Evolutionary conservation across 2,888 invertebrate genomes (phyloP).

Genomic region (Hermaeophaga mercurialis): DNA sequence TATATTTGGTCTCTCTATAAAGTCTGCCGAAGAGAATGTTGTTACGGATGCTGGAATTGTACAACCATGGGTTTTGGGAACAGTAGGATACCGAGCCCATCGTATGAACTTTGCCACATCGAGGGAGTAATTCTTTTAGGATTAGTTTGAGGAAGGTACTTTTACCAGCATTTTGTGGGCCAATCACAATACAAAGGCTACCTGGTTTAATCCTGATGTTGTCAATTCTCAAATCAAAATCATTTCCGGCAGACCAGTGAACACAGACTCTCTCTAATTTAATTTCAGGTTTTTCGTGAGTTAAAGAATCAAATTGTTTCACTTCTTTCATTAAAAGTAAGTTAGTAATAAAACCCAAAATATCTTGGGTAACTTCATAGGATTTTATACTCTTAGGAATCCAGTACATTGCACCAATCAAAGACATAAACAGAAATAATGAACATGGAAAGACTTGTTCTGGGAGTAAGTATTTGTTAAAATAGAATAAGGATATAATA

Average conservation of each 20-base stretch:
- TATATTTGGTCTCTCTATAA: conserved; percentile 3
- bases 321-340: not conserved
- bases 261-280: not conserved
- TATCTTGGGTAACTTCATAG: not conserved
- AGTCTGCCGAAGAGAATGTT: conserved; percentile 5
- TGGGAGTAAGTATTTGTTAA: not conserved
- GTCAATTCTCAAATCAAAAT: conserved; percentile 7
- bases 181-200: not conserved
- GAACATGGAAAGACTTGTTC: conserved; percentile 5
- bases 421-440: not conserved
- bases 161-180: conserved; percentile 2
- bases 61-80: conserved; percentile 11
- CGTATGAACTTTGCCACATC: not conserved
- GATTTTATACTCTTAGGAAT: not conserved
- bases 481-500: not conserved
- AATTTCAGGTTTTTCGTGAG: not conserved
- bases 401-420: not conserved
- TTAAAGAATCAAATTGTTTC: not conserved
- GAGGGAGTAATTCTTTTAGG: not conserved
- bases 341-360: not conserved
- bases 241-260: not conserved
- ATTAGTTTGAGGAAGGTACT: not conserved
- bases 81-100: conserved; percentile 3
- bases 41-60: not conserved
- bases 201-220: conserved; percentile 6